Evolutionary conservation across 2,888 invertebrate species (phyloP), one percentile per base, ranked within the genome.

Genomic region (Plutella xylostella): DNA sequence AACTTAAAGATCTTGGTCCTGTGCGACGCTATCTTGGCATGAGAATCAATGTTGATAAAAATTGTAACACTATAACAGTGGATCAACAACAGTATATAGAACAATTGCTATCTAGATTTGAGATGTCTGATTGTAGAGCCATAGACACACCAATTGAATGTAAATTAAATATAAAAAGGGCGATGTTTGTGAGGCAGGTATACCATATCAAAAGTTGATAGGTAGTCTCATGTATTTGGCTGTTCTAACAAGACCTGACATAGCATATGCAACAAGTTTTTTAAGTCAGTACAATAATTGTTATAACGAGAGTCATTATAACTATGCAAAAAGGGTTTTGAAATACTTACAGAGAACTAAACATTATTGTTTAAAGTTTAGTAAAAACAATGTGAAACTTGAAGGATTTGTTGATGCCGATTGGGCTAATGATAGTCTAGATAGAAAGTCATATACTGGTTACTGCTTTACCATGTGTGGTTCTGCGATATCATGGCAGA

Each of bases 241-340:
- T 20, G 48, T 54, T 14, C 18, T 53, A 18, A 54, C 52, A 7
- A 35, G 53, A 3, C 54, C 53, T 21, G 51, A 55, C 43, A 56
- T 55, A n/a, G 37, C 40, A 5, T 56, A 48, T 42, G 25, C 43
- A 39, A 43, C 52, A 15, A 45, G 50, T 40, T 51, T 40, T 46
- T 35, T 56, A 15, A 53, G 52, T 34, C 54, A 54, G 39, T 54
- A 51, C 42, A 54, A 55, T 41, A 54, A 50, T 48, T 51, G 48
- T 41, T 45, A 49, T 46, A 41, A 42, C 15, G 5, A 40, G n/a
- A 48, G 21, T 4, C 53, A 56, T 42, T 55, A 50, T 45, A 41
- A 28, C 21, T 43, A 48, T 51, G 52, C 42, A 25, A 55, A 50
- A 42, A 45, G 49, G 17, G 34, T 52, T 9, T 21, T 53, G 33